Conservation (phyloP, 1,140 invertebrate species). For the Nylanderia fulva region DNA sequence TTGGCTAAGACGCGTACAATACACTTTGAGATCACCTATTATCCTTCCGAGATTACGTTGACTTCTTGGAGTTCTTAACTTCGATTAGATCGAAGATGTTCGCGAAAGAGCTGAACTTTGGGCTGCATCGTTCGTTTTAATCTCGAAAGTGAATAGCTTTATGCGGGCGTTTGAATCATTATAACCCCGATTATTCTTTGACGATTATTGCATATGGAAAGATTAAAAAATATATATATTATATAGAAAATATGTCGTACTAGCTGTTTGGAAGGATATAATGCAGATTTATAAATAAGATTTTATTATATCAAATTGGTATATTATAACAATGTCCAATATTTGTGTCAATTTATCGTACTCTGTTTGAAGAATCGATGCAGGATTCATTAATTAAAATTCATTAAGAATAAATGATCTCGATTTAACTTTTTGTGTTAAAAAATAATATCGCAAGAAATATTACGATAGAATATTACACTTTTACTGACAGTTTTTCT, state of each 20-base stretch:
- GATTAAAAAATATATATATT: neutral
- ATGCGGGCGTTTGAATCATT: neutral
- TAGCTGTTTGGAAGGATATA: too few relatives aligned
- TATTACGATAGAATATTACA: neutral
- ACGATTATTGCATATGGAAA: neutral
- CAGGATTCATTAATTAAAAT: neutral
- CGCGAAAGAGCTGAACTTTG: conserved; percentile 47
- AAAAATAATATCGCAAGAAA: neutral
- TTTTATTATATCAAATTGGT: neutral
- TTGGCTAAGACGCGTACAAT: conserved; percentile 77
- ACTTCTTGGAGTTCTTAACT: conserved; percentile 66
- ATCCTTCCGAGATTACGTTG: conserved; percentile 77
- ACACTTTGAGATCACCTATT: conserved; percentile 75
- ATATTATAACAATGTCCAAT: neutral
- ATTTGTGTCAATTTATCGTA: neutral
- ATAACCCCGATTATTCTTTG: neutral
- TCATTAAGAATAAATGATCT: neutral
- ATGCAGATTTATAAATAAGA: neutral
- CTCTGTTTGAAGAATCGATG: neutral
- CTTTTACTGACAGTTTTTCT: neutral
- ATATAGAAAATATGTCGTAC: neutral
- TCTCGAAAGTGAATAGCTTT: conserved; percentile 32
- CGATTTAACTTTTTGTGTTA: neutral
- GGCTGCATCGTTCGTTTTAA: conserved; percentile 2
- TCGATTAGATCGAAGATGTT: conserved; percentile 41